Percentiles rank a stretch among this genome's conserved stretches.
Evolutionary conservation across 1,140 invertebrate genomes (phyloP).

Genomic region (Nylanderia fulva): DNA sequence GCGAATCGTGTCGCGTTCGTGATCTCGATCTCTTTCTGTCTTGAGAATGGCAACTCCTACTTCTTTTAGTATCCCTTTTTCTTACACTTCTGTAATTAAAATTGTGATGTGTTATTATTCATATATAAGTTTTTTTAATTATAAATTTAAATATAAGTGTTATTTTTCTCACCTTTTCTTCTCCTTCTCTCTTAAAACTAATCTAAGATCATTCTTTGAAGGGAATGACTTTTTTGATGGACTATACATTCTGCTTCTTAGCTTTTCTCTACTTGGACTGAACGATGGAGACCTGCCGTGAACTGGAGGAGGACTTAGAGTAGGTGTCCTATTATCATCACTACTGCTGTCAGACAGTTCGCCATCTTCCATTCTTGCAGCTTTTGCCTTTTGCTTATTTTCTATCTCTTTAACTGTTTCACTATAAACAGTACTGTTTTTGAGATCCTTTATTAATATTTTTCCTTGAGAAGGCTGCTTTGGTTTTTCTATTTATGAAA

Average conservation of each 20-base stretch:
- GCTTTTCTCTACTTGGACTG: slow-evolving; percentile 66
- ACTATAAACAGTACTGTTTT: slow-evolving; percentile 89
- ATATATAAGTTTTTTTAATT: slow-evolving; percentile 77
- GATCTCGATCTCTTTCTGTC: slow-evolving; percentile 76
- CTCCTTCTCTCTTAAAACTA: slow-evolving; percentile 85
- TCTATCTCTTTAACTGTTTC: slow-evolving; percentile 89
- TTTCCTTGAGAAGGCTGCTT: slow-evolving; percentile 81
- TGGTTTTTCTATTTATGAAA: slow-evolving; percentile 78
- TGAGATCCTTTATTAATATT: slow-evolving; percentile 89
- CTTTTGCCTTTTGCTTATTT: slow-evolving; percentile 88
- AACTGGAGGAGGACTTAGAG: slow-evolving; percentile 80
- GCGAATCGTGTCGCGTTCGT: slow-evolving; percentile 60
- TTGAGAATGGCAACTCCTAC: slow-evolving; percentile 74
- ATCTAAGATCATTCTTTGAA: slow-evolving; percentile 84
- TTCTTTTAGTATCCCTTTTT: slow-evolving; percentile 73
- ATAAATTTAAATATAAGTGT: no score
- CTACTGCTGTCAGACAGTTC: slow-evolving; percentile 87
- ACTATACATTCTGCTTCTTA: slow-evolving; percentile 58
- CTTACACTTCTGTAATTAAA: slow-evolving; percentile 73
- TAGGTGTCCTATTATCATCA: slow-evolving; percentile 85
- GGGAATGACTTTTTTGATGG: slow-evolving; percentile 61
- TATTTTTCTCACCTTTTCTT: slow-evolving; percentile 82
- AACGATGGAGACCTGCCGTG: slow-evolving; percentile 60
- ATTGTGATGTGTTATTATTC: slow-evolving; percentile 82
- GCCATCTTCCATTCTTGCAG: slow-evolving; percentile 88